phyloP scores from a whole-genome alignment of 2,113 vertebrate species.

The Anarhynchus alexandrinus region DNA sequence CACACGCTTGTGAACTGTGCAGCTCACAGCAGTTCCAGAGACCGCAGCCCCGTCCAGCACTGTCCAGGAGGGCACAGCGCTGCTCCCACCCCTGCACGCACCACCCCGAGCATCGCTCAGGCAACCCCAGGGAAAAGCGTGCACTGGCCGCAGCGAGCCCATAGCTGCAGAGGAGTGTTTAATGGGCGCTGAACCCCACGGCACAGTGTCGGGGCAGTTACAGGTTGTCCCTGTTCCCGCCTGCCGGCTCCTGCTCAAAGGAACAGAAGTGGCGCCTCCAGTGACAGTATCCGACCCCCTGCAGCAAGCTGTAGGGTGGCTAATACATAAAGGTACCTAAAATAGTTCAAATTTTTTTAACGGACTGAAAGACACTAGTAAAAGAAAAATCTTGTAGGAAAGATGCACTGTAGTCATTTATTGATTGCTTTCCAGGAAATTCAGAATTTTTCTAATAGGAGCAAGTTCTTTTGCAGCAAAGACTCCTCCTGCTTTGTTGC shows the following conservation, averaged over 20 bases:
- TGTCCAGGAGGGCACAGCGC: too few species aligned
- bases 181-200: fast-evolving
- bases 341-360: constrained; percentile 31
- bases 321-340: background rate
- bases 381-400: constrained; percentile 40
- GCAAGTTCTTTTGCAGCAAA: constrained; percentile 38
- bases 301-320: background rate
- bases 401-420: constrained; percentile 66
- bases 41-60: fast-evolving
- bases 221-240: background rate
- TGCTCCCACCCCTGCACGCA: background rate
- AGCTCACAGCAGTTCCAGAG: too few species aligned
- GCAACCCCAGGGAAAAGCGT: too few species aligned
- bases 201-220: too few species aligned
- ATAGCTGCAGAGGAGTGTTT: fast-evolving
- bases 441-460: constrained; percentile 42
- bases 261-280: background rate
- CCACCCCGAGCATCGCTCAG: background rate
- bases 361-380: constrained; percentile 54
- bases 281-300: too few species aligned
- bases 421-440: constrained; percentile 63
- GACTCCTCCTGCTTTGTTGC: background rate
- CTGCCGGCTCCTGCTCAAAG: background rate
- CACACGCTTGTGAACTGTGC: fast-evolving
- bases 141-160: fast-evolving